Conservation (phyloP, 1,140 invertebrate species). For the Holotrichia oblita region DNA sequence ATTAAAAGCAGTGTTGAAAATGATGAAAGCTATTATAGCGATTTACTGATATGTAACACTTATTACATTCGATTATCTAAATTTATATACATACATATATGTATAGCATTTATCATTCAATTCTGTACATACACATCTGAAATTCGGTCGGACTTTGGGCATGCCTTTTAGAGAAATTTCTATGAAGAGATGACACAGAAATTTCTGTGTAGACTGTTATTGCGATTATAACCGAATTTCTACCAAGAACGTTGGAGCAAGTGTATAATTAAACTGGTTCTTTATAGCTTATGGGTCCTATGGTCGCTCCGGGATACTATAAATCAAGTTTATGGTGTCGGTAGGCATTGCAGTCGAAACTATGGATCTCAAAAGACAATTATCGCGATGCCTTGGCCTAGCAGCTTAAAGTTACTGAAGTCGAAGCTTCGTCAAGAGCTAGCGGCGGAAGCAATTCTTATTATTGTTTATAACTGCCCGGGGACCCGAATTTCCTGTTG, state of each 20-base stretch:
- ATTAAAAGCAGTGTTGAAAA: background rate
- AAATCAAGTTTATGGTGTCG: conserved; percentile 29
- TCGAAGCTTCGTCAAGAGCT: background rate
- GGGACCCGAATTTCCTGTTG: background rate
- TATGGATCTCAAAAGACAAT: conserved; percentile 13
- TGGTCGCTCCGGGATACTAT: background rate
- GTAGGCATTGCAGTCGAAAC: conserved; percentile 5
- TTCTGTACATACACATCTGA: background rate
- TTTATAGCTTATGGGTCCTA: conserved; percentile 21
- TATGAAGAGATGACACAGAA: background rate
- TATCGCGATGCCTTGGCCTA: background rate
- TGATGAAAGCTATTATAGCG: background rate
- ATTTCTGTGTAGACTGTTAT: conserved; percentile 4
- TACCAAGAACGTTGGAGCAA: conserved; percentile 3
- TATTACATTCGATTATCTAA: background rate
- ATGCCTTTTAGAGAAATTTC: background rate
- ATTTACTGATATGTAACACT: background rate
- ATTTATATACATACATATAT: background rate
- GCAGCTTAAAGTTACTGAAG: background rate
- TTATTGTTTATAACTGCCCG: conserved; percentile 3
- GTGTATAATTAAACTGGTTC: conserved; percentile 34
- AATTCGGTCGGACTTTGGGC: background rate
- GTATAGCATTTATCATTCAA: conserved; percentile 27
- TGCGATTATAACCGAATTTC: conserved; percentile 8
- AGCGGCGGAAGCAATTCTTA: conserved; percentile 12